Percentiles rank a stretch among this genome's conserved stretches.
Conservation (phyloP, 2,888 invertebrate genomes). For the Pilophorus perplexus region DNA sequence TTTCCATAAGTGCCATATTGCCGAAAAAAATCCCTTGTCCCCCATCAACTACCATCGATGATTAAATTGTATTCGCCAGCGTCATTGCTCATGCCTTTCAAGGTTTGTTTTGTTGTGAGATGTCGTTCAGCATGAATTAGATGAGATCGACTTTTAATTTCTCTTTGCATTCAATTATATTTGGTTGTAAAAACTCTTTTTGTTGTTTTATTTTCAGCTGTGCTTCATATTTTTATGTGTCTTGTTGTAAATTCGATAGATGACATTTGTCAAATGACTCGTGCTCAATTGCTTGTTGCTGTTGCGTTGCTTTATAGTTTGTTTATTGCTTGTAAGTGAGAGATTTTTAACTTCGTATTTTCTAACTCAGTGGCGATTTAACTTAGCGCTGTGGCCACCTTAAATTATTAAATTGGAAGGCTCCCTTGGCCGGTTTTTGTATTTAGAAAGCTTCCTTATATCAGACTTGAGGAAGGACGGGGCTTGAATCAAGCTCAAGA, state of each 20-base stretch:
- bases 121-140: slow-evolving; percentile 29
- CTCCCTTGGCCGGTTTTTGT: no score
- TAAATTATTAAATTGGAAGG: no score
- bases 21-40: slow-evolving; percentile 9
- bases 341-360: no score
- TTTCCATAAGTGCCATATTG: not conserved
- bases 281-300: not conserved
- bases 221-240: not conserved
- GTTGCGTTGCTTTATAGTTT: not conserved
- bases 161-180: no score
- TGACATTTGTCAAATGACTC: not conserved
- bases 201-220: not conserved
- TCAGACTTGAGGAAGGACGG: no score
- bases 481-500: no score
- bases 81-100: slow-evolving; percentile 38
- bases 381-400: not conserved
- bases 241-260: not conserved
- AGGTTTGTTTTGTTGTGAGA: slow-evolving; percentile 36
- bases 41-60: slow-evolving; percentile 35
- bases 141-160: not conserved
- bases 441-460: no score
- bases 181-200: not conserved
- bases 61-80: slow-evolving; percentile 25
- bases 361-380: no score
- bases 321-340: no score